phyloP scores from a whole-genome alignment of 2,888 invertebrate species.

The Criorhina ranunculi region DNA sequence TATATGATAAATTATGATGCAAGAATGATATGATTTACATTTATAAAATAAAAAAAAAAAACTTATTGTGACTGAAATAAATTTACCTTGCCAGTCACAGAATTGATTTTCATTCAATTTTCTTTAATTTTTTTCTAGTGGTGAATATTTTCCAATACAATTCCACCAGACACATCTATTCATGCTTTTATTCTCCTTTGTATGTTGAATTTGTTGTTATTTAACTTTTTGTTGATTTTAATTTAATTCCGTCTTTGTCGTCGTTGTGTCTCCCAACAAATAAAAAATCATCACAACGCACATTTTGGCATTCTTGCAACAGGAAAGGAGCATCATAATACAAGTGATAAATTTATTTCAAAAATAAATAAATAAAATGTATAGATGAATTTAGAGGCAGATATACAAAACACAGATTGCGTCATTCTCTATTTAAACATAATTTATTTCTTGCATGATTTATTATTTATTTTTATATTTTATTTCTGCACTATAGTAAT shows the following conservation, averaged over 20 bases:
- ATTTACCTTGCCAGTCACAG: slow-evolving; percentile 46
- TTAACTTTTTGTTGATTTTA: slow-evolving; percentile 43
- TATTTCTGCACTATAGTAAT: not conserved
- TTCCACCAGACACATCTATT: slow-evolving; percentile 36
- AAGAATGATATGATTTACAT: not conserved
- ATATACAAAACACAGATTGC: slow-evolving; percentile 15
- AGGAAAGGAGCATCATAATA: slow-evolving; percentile 16
- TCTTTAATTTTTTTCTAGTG: slow-evolving; percentile 60
- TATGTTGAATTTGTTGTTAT: slow-evolving; percentile 30
- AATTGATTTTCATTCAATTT: slow-evolving; percentile 70
- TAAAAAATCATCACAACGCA: slow-evolving; percentile 34
- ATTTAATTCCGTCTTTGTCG: slow-evolving; percentile 55
- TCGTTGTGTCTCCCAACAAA: slow-evolving; percentile 55
- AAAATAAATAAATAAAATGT: slow-evolving; percentile 1
- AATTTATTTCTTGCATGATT: not conserved
- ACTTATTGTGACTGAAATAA: slow-evolving; percentile 27
- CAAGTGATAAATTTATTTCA: slow-evolving; percentile 21
- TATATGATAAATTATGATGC: slow-evolving; percentile 2
- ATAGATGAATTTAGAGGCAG: slow-evolving; percentile 6
- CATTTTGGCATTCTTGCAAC: slow-evolving; percentile 21
- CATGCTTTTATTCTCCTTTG: slow-evolving; percentile 8
- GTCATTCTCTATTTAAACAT: slow-evolving; percentile 21
- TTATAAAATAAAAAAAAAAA: slow-evolving; percentile 35
- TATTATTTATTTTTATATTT: not conserved
- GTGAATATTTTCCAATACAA: slow-evolving; percentile 42